phyloP scores from a whole-genome alignment of 2,797 vertebrate species.

The Columba guinea region DNA sequence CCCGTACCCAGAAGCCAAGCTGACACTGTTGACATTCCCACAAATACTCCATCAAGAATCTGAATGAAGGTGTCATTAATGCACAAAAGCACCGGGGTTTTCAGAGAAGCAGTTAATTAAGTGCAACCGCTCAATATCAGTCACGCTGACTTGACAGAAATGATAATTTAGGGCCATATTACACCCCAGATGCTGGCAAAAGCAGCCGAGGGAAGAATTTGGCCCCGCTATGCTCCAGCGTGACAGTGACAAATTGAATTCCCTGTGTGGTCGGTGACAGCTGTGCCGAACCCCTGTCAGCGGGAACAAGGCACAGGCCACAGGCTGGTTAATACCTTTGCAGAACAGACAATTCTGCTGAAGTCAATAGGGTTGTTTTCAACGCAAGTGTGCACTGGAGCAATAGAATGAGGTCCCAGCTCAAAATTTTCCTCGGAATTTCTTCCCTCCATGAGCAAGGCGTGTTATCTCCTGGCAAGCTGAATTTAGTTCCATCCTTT shows the following conservation, averaged over 20 bases:
- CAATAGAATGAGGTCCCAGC: background rate
- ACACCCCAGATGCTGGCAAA: background rate
- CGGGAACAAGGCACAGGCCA: background rate
- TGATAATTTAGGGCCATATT: constrained; percentile 17
- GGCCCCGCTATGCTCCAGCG: background rate
- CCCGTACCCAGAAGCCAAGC: background rate
- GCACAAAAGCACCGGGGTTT: background rate
- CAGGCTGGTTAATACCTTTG: background rate
- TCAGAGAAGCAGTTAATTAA: constrained; percentile 37
- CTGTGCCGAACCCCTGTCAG: background rate
- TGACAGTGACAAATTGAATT: background rate
- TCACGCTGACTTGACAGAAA: constrained; percentile 21
- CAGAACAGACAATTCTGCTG: background rate
- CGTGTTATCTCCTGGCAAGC: background rate
- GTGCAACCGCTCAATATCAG: constrained; percentile 1
- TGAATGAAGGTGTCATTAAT: background rate
- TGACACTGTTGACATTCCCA: background rate
- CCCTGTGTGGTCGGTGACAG: background rate
- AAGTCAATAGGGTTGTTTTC: background rate
- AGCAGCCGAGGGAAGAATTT: background rate
- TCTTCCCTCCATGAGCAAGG: background rate
- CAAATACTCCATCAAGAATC: constrained; percentile 1
- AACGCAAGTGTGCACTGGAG: background rate
- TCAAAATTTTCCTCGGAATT: background rate
- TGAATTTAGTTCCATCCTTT: background rate